Conservation (phyloP, 2,797 vertebrate species). For the Sebastes vulpes region DNA sequence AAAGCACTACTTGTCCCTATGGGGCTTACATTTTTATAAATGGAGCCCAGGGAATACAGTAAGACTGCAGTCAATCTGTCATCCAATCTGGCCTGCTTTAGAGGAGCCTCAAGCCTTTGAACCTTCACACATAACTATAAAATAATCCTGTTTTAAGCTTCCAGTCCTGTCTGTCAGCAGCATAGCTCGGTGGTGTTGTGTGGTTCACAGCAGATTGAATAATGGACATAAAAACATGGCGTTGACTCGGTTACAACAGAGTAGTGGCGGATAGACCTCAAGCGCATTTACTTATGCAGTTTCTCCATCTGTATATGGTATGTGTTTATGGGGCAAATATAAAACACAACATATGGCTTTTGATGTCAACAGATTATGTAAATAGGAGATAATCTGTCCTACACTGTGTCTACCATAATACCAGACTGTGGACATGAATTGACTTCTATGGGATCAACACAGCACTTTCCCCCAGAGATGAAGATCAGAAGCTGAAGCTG, state of each 20-base stretch:
- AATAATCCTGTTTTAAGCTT: conserved; percentile 40
- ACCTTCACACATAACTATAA: conserved; percentile 42
- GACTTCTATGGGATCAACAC: conserved; percentile 19
- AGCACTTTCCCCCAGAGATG: conserved; percentile 10
- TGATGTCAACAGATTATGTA: conserved; percentile 49
- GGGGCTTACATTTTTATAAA: conserved; percentile 50
- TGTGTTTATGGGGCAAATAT: background rate
- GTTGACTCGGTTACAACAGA: background rate
- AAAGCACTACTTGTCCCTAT: conserved; percentile 24
- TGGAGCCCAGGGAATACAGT: conserved; percentile 32
- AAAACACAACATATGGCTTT: conserved; percentile 33
- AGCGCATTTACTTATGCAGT: background rate
- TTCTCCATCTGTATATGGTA: background rate
- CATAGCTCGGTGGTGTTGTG: background rate
- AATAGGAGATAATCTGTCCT: conserved; percentile 31
- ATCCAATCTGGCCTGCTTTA: conserved; percentile 57
- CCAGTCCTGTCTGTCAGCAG: conserved; percentile 18
- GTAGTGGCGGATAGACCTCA: background rate
- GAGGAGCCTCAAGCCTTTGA: conserved; percentile 41
- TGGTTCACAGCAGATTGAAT: conserved; percentile 5
- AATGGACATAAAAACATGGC: background rate
- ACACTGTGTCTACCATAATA: background rate
- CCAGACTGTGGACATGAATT: background rate
- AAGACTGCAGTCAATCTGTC: conserved; percentile 67
- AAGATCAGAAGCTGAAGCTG: conserved; percentile 36